phyloP scores from a whole-genome alignment of 1,140 invertebrate genomes.

The Drosophila repletoides region DNA sequence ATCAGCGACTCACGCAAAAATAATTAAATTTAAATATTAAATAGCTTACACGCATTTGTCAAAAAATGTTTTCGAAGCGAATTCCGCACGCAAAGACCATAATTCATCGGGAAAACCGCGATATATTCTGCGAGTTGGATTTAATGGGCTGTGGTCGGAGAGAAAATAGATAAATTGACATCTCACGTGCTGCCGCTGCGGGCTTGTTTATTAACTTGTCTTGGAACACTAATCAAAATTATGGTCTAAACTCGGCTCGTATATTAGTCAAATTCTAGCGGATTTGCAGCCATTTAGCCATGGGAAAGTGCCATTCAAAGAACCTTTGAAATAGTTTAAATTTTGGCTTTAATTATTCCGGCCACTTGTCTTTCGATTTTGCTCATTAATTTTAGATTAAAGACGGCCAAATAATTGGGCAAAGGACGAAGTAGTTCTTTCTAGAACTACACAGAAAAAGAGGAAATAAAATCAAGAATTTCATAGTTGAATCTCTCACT shows the following conservation, averaged over 20 bases:
- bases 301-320: no score
- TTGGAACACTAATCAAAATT: conserved; percentile 1
- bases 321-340: no score
- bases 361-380: no score
- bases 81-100: conserved; percentile 56
- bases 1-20: conserved; percentile 50
- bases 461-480: no score
- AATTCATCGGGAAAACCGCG: conserved; percentile 63
- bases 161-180: conserved; percentile 43
- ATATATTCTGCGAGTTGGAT: conserved; percentile 16
- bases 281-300: no score
- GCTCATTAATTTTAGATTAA: no score
- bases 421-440: no score
- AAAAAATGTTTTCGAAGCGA: conserved; percentile 40
- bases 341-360: no score
- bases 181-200: conserved; percentile 48
- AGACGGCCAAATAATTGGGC: no score
- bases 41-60: conserved; percentile 71
- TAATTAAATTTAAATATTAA: conserved; percentile 82
- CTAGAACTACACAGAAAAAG: no score
- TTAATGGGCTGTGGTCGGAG: neutral
- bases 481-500: no score
- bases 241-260: neutral
- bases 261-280: no score
- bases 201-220: conserved; percentile 52